These are phyloP conservation scores for Luidia sarsii DNA, from an alignment of 53 echinoderm and acorn worm genomes.

Conservation along the genomic window DNA sequence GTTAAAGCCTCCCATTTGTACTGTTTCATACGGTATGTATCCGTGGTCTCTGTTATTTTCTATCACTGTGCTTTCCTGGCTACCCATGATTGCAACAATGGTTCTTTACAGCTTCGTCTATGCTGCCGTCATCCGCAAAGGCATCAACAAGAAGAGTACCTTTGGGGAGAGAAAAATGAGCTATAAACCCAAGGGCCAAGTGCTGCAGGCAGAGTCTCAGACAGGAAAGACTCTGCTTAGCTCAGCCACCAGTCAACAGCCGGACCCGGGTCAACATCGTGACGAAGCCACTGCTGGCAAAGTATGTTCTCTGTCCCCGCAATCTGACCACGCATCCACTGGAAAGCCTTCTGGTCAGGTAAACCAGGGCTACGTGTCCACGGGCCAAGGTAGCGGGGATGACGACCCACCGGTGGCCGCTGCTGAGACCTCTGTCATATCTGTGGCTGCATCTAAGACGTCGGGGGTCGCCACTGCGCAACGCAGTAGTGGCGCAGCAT, in stretches of 20 bases:
- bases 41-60: background rate
- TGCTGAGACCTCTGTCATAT: too few species aligned
- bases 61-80: background rate
- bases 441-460: background rate
- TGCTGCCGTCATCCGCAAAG: constrained; percentile 22
- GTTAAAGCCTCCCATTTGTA: background rate
- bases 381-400: too few species aligned
- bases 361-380: constrained; percentile 9
- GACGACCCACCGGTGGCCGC: too few species aligned
- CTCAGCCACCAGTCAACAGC: too few species aligned
- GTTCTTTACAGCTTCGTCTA: constrained; percentile 8
- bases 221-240: too few species aligned
- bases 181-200: too few species aligned
- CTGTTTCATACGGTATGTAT: background rate
- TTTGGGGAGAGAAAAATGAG: background rate
- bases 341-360: background rate
- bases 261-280: too few species aligned
- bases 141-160: constrained; percentile 8
- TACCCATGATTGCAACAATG: background rate
- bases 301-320: too few species aligned
- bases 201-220: too few species aligned
- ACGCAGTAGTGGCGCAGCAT: background rate
- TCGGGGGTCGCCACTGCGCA: too few species aligned
- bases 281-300: too few species aligned
- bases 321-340: background rate